Evolutionary conservation across 2,888 invertebrate species (phyloP).

Genomic region (Troides oblongomaculatus): DNA sequence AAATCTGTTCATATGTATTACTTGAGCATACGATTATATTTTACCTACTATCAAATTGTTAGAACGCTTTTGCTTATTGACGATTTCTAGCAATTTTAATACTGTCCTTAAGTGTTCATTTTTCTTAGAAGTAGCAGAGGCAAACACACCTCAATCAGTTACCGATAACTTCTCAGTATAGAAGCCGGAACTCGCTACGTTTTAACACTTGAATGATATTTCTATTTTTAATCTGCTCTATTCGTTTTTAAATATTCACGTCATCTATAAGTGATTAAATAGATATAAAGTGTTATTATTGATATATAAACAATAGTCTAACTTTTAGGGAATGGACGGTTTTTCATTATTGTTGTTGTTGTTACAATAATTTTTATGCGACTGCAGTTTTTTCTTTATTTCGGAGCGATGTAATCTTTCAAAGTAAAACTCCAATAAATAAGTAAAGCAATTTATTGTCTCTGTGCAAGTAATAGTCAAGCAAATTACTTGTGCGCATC

Average conservation of each 20-base stretch:
- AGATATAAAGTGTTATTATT: not conserved
- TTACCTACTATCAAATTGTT: not conserved
- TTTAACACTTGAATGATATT: slow-evolving; percentile 22
- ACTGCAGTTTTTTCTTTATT: not conserved
- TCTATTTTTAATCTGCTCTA: not conserved
- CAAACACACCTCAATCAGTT: slow-evolving; percentile 25
- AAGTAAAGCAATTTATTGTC: not conserved
- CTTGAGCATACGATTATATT: not conserved
- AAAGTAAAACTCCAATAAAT: not conserved
- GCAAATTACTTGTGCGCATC: too few relatives aligned
- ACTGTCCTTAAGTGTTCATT: slow-evolving; percentile 23
- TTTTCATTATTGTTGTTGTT: too few relatives aligned
- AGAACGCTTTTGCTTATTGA: slow-evolving; percentile 2
- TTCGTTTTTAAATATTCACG: not conserved
- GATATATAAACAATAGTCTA: not conserved
- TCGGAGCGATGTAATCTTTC: not conserved
- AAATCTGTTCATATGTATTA: not conserved
- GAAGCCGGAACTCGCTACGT: slow-evolving; percentile 20
- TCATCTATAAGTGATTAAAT: not conserved
- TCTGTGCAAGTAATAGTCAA: not conserved
- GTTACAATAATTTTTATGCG: too few relatives aligned
- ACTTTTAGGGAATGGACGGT: too few relatives aligned
- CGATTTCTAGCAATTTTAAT: slow-evolving; percentile 26
- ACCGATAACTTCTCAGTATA: slow-evolving; percentile 22
- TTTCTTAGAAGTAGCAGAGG: slow-evolving; percentile 24